These are phyloP conservation scores for Thunnus thynnus DNA, from an alignment of 2,113 vertebrate species.

Conservation along the genomic window DNA sequence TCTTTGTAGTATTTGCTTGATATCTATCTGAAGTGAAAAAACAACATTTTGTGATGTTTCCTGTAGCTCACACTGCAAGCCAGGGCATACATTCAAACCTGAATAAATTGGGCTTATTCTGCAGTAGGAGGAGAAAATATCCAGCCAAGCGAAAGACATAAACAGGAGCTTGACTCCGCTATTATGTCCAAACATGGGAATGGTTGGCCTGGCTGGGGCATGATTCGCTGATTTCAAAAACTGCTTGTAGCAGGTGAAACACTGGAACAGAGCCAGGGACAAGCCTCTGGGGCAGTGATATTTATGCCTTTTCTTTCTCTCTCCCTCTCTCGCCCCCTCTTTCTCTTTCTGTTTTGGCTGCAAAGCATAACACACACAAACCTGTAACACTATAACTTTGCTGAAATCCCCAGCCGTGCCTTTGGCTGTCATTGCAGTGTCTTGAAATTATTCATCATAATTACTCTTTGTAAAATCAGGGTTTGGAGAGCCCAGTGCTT, in stretches of 20 bases:
- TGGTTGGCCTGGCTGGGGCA: conserved; percentile 29
- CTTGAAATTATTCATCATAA: neutral
- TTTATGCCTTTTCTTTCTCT: conserved; percentile 20
- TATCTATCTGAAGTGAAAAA: conserved; percentile 16
- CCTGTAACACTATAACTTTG: neutral
- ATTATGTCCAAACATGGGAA: conserved; percentile 61
- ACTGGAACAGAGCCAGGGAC: conserved; percentile 32
- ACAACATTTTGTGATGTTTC: neutral
- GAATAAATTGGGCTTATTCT: conserved; percentile 2
- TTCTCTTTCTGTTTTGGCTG: neutral
- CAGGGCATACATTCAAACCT: conserved; percentile 15
- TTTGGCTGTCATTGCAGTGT: conserved; percentile 11
- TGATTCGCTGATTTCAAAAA: conserved; percentile 45
- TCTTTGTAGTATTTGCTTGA: conserved; percentile 7
- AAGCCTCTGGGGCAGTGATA: conserved; percentile 14
- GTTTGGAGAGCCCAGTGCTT: neutral
- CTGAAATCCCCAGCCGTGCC: conserved; percentile 1
- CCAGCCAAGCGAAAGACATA: conserved; percentile 55
- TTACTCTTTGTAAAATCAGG: neutral
- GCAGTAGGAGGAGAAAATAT: conserved; percentile 52
- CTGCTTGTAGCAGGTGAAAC: conserved; percentile 49
- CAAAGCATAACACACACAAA: conserved; percentile 17
- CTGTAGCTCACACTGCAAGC: conserved; percentile 11
- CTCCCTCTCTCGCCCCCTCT: neutral
- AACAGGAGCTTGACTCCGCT: conserved; percentile 39